phyloP scores from a whole-genome alignment of 2,888 invertebrate species.

The Anaspis maculata region DNA sequence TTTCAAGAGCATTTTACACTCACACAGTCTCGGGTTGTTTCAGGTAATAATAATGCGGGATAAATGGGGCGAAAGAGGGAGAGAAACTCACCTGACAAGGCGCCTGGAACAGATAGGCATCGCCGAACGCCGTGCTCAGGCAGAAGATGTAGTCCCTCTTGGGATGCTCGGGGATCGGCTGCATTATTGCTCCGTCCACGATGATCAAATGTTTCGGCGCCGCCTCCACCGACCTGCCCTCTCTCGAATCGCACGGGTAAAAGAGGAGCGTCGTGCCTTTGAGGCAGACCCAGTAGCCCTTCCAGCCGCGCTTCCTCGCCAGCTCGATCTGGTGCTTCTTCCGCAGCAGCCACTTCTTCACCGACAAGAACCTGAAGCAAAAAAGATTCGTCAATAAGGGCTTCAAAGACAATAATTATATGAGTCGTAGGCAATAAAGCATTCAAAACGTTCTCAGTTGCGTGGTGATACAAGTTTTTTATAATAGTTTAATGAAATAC shows the following conservation, averaged over 20 bases:
- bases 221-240: slow-evolving; percentile 82
- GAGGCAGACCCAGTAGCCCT: slow-evolving; percentile 96
- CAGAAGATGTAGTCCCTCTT: slow-evolving; percentile 97
- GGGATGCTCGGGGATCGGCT: slow-evolving; percentile 98
- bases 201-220: slow-evolving; percentile 93
- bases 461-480: too few species aligned
- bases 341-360: slow-evolving; percentile 95
- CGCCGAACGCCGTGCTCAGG: slow-evolving; percentile 94
- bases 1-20: too few species aligned
- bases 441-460: too few species aligned
- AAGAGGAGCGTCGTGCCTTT: slow-evolving; percentile 94
- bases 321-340: slow-evolving; percentile 96
- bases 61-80: too few species aligned
- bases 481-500: too few species aligned
- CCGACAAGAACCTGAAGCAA: slow-evolving; percentile 79
- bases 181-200: slow-evolving; percentile 95
- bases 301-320: slow-evolving; percentile 94
- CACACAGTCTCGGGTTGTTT: too few species aligned
- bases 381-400: too few species aligned
- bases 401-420: too few species aligned
- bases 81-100: slow-evolving; percentile 71
- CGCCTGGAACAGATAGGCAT: slow-evolving; percentile 95
- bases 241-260: slow-evolving; percentile 90
- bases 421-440: too few species aligned
- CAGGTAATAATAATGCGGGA: too few species aligned